Conservation (phyloP, 2,113 vertebrate genomes). For the Onychostoma macrolepis region DNA sequence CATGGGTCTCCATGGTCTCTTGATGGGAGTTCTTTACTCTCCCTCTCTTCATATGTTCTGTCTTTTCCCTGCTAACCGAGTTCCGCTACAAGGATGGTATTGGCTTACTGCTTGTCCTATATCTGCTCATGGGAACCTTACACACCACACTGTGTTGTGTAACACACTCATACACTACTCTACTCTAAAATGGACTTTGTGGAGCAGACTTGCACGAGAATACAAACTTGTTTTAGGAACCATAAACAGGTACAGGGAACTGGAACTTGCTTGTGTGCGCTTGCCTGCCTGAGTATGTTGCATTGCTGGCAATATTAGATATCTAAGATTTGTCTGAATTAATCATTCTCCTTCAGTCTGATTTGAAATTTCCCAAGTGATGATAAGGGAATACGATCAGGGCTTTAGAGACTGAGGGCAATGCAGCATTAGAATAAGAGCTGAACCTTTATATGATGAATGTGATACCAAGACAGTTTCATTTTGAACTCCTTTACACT, state of each 20-base stretch:
- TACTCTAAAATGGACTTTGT: slow-evolving; percentile 19
- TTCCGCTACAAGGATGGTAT: slow-evolving; percentile 4
- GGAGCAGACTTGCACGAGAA: neutral
- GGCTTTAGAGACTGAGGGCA: neutral
- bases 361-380: neutral
- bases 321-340: neutral
- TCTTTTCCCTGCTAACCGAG: neutral
- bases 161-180: neutral
- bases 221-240: slow-evolving; percentile 3
- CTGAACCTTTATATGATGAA: neutral
- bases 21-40: neutral
- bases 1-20: no score
- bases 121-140: slow-evolving; percentile 19
- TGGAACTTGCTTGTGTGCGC: neutral
- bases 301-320: neutral
- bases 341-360: neutral
- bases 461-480: neutral
- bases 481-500: neutral
- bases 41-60: neutral
- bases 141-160: neutral
- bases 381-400: neutral
- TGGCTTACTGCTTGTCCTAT: slow-evolving; percentile 29
- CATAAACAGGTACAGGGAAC: neutral
- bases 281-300: slow-evolving; percentile 9
- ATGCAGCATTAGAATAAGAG: neutral